A percentile compares a stretch with the other conserved stretches of the same genome.
Evolutionary conservation across 1,140 invertebrate genomes (phyloP).

Genomic region (Bombus turneri): DNA sequence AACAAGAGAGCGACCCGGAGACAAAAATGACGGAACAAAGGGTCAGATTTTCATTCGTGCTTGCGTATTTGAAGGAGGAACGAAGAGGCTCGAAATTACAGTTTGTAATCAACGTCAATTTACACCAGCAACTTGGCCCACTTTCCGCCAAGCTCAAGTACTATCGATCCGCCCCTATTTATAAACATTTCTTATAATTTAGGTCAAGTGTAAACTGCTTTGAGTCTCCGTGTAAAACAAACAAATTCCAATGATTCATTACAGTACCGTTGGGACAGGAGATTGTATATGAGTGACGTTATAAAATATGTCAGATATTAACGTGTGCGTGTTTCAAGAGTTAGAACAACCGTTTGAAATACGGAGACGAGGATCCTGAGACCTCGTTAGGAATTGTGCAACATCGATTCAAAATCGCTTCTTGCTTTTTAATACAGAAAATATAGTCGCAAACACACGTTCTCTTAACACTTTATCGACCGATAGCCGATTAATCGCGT

Average conservation of each 20-base stretch:
- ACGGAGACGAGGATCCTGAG: too few species aligned
- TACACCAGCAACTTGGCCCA: constrained; percentile 35
- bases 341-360: too few species aligned
- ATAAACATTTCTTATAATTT: constrained; percentile 26
- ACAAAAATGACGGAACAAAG: constrained; percentile 42
- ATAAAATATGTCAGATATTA: too few species aligned
- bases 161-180: constrained; percentile 32
- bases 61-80: background rate
- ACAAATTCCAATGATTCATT: background rate
- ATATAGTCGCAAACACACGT: too few species aligned
- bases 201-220: background rate
- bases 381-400: too few species aligned
- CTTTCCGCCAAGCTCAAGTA: background rate
- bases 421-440: too few species aligned
- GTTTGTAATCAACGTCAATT: constrained; percentile 41
- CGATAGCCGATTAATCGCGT: too few species aligned
- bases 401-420: too few species aligned
- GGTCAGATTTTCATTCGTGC: constrained; percentile 17
- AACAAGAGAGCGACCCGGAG: background rate
- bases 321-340: too few species aligned
- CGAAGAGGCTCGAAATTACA: constrained; percentile 33
- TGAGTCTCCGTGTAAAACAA: background rate
- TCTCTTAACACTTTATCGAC: too few species aligned
- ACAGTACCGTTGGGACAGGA: background rate
- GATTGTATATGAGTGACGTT: too few species aligned